Conservation (phyloP, 2,888 invertebrate species). For the Lacanobia oleracea region DNA sequence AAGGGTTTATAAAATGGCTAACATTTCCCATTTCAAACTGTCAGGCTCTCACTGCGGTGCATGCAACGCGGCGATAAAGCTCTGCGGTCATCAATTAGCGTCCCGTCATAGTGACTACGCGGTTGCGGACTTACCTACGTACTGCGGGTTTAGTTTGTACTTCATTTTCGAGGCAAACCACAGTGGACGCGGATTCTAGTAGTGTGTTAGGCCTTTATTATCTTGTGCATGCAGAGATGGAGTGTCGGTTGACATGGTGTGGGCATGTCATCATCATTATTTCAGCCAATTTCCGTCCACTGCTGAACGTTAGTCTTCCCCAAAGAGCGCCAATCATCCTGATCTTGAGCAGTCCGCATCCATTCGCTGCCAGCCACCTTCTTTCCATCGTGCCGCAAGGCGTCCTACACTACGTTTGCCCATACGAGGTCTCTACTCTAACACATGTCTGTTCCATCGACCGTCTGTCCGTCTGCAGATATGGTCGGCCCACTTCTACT, state of each 20-base stretch:
- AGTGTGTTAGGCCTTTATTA: background rate
- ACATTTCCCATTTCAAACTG: background rate
- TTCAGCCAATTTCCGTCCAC: no score
- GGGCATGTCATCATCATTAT: no score
- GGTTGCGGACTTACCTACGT: background rate
- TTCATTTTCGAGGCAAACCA: conserved; percentile 10
- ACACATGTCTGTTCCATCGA: no score
- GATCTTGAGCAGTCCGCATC: no score
- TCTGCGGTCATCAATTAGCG: conserved; percentile 39
- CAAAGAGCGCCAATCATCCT: no score
- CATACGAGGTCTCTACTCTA: no score
- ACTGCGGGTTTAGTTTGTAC: background rate
- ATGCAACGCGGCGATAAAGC: conserved; percentile 38
- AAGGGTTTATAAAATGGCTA: background rate
- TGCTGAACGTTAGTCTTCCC: no score
- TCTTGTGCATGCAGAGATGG: background rate
- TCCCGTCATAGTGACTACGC: background rate
- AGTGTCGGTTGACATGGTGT: background rate
- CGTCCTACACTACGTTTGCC: no score
- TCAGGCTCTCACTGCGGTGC: conserved; percentile 9
- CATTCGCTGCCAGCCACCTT: no score
- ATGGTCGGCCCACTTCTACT: no score
- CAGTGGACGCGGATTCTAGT: background rate
- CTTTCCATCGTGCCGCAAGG: no score
- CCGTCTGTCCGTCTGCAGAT: no score